Base-by-base conservation (phyloP, 37 sponge, comb jelly and placozoan species). In the Beroe forskalii region DNA sequence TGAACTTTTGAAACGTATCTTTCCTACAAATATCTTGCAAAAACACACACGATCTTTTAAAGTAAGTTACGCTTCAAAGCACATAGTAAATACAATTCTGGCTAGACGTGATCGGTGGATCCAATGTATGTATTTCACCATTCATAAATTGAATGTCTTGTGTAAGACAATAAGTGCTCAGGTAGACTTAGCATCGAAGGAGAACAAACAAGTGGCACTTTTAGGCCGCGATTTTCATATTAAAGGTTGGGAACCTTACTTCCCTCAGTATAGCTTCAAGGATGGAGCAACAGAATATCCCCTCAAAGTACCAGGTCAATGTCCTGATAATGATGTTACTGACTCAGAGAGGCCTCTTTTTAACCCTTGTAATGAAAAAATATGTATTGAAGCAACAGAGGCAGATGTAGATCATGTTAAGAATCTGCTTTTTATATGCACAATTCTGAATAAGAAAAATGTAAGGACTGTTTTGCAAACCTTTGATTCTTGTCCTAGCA, bases 211-310 rank as follows among this genome's bases (percentile, higher is more conserved):
- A 12, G 37, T 27, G 20, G 40, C 19, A 3, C 19, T 72, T 6
- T 27, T 72, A 6, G 76, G 76, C 1, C 40, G 38, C 4, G 28
- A 14, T 72, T 72, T 17, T 72, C 76, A 72, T 72, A 22, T 38
- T 20, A 72, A 72, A 38, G 76, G 76, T 4, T 27, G 40, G 20
- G 76, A 72, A 36, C 40, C 76, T 8, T 72, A 72, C 76, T 72
- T 72, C 30, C 76, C 76, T 12, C 19, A 72, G 40, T 72, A 27
- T 27, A 72, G 76, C 27, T 72, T 12, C 14, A 33, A 72, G 40
- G 40, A 72, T 27, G 76, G 40, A 6, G 17, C 25, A 17, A 22
- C 25, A 8, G 30, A 64, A 30, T 64, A 64, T 64, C 31, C 31
- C 4, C 4, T 64, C 66, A 64, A 64, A 64, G 31, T 22, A 48